These are phyloP conservation scores for Chaunax sp. DNA, from an alignment of 2,797 vertebrate species.

Conservation along the genomic window DNA sequence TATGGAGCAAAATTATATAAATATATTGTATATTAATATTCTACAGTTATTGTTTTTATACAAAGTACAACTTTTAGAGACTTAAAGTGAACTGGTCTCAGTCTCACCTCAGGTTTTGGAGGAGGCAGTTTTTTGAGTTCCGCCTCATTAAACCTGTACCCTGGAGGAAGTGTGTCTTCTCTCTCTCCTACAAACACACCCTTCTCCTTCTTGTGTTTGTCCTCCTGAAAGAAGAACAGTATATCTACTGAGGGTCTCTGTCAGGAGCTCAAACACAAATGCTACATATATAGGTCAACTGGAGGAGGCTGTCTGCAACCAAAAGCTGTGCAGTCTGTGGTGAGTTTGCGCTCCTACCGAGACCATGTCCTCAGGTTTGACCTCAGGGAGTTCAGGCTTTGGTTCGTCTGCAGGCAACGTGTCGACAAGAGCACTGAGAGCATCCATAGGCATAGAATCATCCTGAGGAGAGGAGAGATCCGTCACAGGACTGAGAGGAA, in stretches of 20 bases:
- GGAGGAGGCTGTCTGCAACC: not conserved
- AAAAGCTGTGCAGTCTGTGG: not conserved
- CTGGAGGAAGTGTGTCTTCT: slow-evolving; percentile 74
- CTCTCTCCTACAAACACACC: slow-evolving; percentile 79
- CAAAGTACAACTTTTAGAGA: not conserved
- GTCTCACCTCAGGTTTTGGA: slow-evolving; percentile 74
- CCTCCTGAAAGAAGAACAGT: slow-evolving; percentile 63
- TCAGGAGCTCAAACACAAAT: not conserved
- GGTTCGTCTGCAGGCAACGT: slow-evolving; percentile 58
- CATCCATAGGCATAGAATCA: slow-evolving; percentile 65
- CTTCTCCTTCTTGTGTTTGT: slow-evolving; percentile 59
- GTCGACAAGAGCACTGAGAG: slow-evolving; percentile 72
- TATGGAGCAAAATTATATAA: not conserved
- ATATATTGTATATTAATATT: not conserved
- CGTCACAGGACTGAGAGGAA: not conserved
- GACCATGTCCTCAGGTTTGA: slow-evolving; percentile 78
- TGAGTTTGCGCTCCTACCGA: slow-evolving; percentile 56
- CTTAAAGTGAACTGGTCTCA: not conserved
- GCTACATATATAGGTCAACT: too few relatives aligned
- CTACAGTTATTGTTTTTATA: not conserved
- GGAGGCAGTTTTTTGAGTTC: slow-evolving; percentile 66
- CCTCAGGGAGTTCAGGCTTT: slow-evolving; percentile 67
- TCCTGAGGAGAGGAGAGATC: slow-evolving; percentile 37
- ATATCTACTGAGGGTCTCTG: not conserved
- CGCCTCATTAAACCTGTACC: slow-evolving; percentile 74